Conservation (phyloP, 2,113 vertebrate genomes). For the Sinocyclocheilus anshuiensis region DNA sequence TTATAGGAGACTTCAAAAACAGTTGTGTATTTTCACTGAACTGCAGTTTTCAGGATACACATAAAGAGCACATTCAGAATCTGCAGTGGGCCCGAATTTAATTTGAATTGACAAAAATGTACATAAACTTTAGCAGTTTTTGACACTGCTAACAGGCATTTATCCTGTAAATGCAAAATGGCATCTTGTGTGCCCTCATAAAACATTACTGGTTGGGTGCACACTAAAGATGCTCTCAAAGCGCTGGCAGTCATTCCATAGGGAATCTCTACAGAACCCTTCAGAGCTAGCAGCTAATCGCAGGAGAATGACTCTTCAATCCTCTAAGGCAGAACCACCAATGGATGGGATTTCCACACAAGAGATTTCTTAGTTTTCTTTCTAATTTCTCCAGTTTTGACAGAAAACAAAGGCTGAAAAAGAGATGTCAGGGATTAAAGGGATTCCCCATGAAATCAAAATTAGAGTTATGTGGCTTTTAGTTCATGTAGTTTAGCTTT, state of each 20-base stretch:
- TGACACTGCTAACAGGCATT: conserved; percentile 49
- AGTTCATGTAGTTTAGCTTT: neutral
- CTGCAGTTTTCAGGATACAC: neutral
- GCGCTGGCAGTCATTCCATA: conserved; percentile 61
- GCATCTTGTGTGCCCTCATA: conserved; percentile 56
- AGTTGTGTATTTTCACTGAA: no score
- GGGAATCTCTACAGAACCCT: conserved; percentile 62
- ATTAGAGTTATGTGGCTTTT: neutral
- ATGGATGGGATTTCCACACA: conserved; percentile 67
- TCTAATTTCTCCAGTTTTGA: conserved; percentile 55
- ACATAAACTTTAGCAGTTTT: neutral
- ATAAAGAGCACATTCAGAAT: neutral
- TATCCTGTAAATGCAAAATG: conserved; percentile 47
- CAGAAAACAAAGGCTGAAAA: neutral
- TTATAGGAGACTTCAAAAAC: neutral
- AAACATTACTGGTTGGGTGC: conserved; percentile 57
- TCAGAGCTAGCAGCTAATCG: conserved; percentile 63
- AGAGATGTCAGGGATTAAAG: neutral
- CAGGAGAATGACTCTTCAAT: conserved; percentile 60
- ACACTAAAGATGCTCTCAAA: conserved; percentile 57
- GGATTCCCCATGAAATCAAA: neutral
- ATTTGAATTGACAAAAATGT: neutral
- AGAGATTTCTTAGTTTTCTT: conserved; percentile 53
- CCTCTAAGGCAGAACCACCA: conserved; percentile 67
- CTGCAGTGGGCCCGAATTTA: neutral